A percentile compares a stretch with the other conserved stretches of the same genome.
These are phyloP conservation scores for Aldabrachelys gigantea DNA, from an alignment of 2,113 vertebrate genomes.

Conservation along the genomic window DNA sequence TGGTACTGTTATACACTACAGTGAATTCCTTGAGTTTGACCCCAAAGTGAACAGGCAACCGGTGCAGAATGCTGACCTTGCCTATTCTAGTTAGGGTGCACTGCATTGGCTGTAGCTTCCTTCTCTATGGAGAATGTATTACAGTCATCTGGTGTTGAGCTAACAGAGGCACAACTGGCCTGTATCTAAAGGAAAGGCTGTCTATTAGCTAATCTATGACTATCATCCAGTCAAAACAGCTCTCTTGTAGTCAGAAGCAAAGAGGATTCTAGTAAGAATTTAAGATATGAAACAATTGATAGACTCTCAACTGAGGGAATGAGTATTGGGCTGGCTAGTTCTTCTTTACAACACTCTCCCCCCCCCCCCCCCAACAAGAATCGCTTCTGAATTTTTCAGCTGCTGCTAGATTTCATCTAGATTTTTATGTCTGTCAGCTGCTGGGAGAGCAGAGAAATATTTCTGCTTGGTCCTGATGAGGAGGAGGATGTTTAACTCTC, in stretches of 20 bases:
- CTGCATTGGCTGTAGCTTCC: not conserved
- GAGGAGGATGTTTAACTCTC: not conserved
- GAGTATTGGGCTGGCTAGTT: not conserved
- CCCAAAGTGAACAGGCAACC: not conserved
- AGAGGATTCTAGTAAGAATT: not conserved
- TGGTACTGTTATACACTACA: not conserved
- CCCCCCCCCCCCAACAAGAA: not conserved
- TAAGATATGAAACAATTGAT: not conserved
- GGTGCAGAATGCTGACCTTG: not conserved
- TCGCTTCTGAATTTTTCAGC: not conserved
- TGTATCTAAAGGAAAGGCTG: not conserved
- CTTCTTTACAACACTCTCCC: not conserved
- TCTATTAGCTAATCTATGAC: not conserved
- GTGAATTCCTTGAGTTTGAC: not conserved
- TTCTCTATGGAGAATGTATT: not conserved
- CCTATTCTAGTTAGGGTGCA: not conserved
- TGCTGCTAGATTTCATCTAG: not conserved
- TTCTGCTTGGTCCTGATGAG: not conserved
- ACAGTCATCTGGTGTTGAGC: not conserved
- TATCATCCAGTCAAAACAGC: not conserved
- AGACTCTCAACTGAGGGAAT: not conserved
- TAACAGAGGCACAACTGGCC: not conserved
- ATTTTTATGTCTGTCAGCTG: not conserved
- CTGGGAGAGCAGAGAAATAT: not conserved
- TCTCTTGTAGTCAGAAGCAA: not conserved